Evolutionary conservation across 1,140 invertebrate genomes (phyloP), one percentile per base, ranked within the genome.

Genomic region (Gryon sp.): DNA sequence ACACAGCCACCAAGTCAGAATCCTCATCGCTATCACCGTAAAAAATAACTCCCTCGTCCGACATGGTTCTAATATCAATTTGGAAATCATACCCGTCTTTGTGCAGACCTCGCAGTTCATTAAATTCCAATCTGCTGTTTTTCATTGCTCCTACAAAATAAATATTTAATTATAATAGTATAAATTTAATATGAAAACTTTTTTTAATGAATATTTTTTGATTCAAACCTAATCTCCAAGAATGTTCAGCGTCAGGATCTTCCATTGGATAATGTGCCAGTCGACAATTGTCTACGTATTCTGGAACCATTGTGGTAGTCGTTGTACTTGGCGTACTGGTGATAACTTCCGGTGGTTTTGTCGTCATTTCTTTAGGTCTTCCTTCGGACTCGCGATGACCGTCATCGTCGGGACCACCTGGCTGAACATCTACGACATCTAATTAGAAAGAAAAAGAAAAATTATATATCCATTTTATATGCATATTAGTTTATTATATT

Each of bases 21-120:
- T 94, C 92, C 30, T 91, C 89, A 1, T 83, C 68, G 63, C 95
- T 92, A 0, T 93, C 87, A 0, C 93, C 92, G 85, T 97, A 99
- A 85, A 99, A 95, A 24, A 97, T 90, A 1, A 98, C 90, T 32
- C 98, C 98, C 78, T 96, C 92, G 0, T 90, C 83, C 40, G 92
- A 90, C 24, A 89, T 90, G 0, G 97, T 98, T 76, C 94, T 94
- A 84, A 99, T 93, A 14, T 95, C 92, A 7, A 99, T 89, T 9
- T 92, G 92, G 74, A 98, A 93, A 41, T 94, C 93, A 80, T 93
- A 94, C 6, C 91, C 90, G 16, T 92, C 91, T 22, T 91, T 90
- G 36, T 93, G 90, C 38, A 91, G 90, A 0, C 90, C 91, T 2
- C 92, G 90, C 7, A 93, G 76, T 4, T 89, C 90, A 4, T 87